A percentile compares a stretch with the other conserved stretches of the same genome.
Conservation (phyloP, 2,888 invertebrate species). For the Dicyrtoma fusca region DNA sequence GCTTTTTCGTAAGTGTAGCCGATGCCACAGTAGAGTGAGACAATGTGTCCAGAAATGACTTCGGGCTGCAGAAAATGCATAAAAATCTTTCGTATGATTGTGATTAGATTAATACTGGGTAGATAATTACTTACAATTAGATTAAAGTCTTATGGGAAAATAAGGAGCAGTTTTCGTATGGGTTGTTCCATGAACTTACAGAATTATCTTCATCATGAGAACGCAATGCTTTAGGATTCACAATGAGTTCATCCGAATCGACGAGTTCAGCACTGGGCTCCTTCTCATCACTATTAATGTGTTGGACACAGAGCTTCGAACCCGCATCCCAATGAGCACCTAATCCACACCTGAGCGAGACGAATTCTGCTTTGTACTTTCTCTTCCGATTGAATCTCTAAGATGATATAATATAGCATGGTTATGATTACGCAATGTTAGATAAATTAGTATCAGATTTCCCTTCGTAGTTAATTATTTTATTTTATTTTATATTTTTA, state of each 20-base stretch:
- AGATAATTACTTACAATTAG: no score
- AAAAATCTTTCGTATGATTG: no score
- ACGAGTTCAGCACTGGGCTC: not conserved
- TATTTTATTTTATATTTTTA: no score
- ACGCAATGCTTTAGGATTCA: not conserved
- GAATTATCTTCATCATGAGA: not conserved
- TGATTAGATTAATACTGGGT: no score
- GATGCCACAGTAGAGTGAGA: slow-evolving; percentile 12
- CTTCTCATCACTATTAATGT: not conserved
- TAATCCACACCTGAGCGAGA: slow-evolving; percentile 18
- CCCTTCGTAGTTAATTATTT: no score
- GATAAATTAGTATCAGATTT: no score
- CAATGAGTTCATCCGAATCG: not conserved
- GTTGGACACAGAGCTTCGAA: slow-evolving; percentile 6
- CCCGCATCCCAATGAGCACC: slow-evolving; percentile 18
- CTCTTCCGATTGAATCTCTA: not conserved
- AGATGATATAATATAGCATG: no score
- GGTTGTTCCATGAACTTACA: no score
- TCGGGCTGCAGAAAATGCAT: not conserved
- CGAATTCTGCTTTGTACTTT: slow-evolving; percentile 4
- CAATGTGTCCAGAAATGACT: slow-evolving; percentile 7
- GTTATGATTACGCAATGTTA: no score
- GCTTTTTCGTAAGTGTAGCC: slow-evolving; percentile 16
- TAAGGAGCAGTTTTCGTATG: no score
- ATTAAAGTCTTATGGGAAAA: no score